Conservation (phyloP, 2,888 invertebrate genomes). For the Drosophila paramelanica region DNA sequence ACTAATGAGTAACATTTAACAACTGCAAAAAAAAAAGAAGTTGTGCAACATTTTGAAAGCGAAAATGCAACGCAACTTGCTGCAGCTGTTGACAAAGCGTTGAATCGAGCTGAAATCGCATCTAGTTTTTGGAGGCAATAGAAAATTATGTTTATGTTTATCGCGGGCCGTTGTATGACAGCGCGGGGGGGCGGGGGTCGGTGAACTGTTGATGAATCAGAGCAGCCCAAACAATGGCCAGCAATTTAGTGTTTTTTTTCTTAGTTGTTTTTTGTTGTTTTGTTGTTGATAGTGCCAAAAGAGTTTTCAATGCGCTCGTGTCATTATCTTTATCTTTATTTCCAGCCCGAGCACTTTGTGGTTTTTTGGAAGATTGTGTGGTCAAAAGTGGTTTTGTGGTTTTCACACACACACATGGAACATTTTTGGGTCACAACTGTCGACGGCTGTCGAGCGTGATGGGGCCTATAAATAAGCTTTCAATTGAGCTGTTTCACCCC, state of each 20-base stretch:
- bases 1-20: constrained; percentile 31
- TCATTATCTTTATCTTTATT: constrained; percentile 51
- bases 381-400: constrained; percentile 54
- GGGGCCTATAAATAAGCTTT: constrained; percentile 67
- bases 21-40: constrained; percentile 37
- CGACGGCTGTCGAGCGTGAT: constrained; percentile 47
- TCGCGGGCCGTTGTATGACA: constrained; percentile 33
- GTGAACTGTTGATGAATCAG: constrained; percentile 52
- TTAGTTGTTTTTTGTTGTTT: constrained; percentile 2
- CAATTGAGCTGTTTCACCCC: constrained; percentile 67
- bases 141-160: constrained; percentile 66
- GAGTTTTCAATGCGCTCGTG: constrained; percentile 45
- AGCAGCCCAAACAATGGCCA: constrained; percentile 49
- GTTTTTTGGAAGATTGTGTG: constrained; percentile 49
- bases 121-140: constrained; percentile 49
- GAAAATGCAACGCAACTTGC: constrained; percentile 58
- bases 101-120: constrained; percentile 38
- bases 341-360: constrained; percentile 46
- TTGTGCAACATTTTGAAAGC: constrained; percentile 60
- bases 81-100: constrained; percentile 64
- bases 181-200: neutral
- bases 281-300: constrained; percentile 36
- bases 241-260: constrained; percentile 22
- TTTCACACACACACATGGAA: constrained; percentile 10
- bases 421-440: constrained; percentile 61